These are phyloP conservation scores for Anthoscopus minutus DNA, from an alignment of 2,113 vertebrate species.

Conservation along the genomic window DNA sequence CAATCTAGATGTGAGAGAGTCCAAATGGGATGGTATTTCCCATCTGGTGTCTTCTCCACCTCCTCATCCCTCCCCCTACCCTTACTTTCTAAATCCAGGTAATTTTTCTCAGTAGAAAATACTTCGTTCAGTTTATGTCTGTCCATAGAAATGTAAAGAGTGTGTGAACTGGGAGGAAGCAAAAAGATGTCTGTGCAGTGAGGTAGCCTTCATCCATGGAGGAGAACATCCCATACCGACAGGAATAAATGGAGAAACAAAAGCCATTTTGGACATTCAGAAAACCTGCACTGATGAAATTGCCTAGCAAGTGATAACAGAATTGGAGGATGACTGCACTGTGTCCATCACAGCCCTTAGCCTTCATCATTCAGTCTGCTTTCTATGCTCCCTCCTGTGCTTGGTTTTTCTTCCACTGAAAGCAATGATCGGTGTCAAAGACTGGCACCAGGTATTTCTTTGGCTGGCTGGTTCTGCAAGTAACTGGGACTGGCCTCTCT, in stretches of 20 bases:
- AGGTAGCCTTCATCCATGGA: neutral
- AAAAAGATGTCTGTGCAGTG: neutral
- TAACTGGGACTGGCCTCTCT: neutral
- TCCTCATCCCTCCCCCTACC: neutral
- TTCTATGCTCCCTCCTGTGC: neutral
- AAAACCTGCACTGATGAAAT: neutral
- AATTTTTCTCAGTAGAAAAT: neutral
- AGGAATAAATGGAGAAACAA: neutral
- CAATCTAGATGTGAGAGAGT: neutral
- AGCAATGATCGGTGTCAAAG: accelerated
- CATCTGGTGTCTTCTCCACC: neutral
- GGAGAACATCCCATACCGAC: neutral
- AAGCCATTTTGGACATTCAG: neutral
- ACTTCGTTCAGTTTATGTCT: neutral
- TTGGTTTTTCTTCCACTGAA: neutral
- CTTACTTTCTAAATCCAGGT: neutral
- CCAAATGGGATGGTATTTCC: neutral
- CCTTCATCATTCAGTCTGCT: neutral
- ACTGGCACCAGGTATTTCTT: neutral
- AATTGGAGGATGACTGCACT: neutral
- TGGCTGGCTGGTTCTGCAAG: neutral
- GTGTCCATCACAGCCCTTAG: neutral
- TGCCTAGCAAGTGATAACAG: accelerated
- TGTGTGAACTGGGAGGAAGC: neutral
- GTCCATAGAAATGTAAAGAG: neutral